phyloP scores from a whole-genome alignment of 2,113 vertebrate species.

The Nesogale talazaci region DNA sequence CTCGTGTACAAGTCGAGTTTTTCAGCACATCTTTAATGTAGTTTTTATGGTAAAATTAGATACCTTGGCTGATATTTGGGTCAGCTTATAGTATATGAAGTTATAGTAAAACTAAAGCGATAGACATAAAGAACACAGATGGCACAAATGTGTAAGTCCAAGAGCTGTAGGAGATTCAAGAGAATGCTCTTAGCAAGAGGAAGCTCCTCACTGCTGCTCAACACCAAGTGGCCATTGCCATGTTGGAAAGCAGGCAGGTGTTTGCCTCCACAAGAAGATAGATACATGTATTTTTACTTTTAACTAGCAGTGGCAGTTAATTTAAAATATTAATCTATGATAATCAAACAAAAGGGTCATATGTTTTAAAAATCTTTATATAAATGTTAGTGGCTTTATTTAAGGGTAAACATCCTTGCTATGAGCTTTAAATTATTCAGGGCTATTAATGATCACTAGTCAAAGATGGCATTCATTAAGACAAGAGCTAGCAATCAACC shows the following conservation, averaged over 20 bases:
- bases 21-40: too few species aligned
- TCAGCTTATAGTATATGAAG: neutral
- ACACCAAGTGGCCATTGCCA: neutral
- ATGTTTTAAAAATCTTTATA: conserved; percentile 39
- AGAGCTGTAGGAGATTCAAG: neutral
- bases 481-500: neutral
- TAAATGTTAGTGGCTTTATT: neutral
- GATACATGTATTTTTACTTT: neutral
- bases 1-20: too few species aligned
- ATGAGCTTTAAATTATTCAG: neutral
- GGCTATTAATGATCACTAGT: neutral
- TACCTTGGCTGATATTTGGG: too few species aligned
- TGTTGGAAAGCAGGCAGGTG: neutral
- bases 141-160: neutral
- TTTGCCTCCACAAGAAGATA: neutral
- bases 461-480: neutral
- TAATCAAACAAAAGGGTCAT: conserved; percentile 15
- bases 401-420: neutral
- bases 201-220: neutral
- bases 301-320: neutral
- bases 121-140: neutral
- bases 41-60: too few species aligned
- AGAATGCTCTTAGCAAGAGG: neutral
- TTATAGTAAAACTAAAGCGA: conserved; percentile 12
- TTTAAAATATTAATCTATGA: neutral